Base-by-base conservation (phyloP, 2,888 invertebrate species). In the Macrophya alboannulata region DNA sequence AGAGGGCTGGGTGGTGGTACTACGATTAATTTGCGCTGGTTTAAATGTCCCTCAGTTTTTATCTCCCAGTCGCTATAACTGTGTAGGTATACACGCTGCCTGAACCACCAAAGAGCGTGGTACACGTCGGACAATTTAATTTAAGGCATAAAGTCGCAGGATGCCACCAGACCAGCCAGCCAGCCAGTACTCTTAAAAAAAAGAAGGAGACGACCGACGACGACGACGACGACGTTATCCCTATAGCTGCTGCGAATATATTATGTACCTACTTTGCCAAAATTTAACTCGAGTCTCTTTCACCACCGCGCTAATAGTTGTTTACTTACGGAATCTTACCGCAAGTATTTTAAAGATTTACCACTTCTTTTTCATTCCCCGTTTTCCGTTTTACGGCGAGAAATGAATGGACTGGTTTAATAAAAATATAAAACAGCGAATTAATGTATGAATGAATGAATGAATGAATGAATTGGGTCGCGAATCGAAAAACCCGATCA, bases 61-160 rank as follows among this genome's bases (percentile, higher is more conserved):
- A 37, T 68, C 68, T 37, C 40, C 9, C 31, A 31, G 31, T 62
- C 62, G 62, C 25, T 9, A 31, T n/a, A n/a, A n/a, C 31, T 31
- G 31, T n/a, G 25, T n/a, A n/a, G n/a, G n/a, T 25, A n/a, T 25
- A 62, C 15, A 10, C 74, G 21, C 12, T 45, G 43, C 4, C 21
- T 45, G 74, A 45, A 25, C n/a, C 5, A 43, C 45, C 43, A 21
- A 74, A 45, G 45, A 74, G 45, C 74, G 3, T 21, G 10, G 21
- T 43, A 21, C 45, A 74, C 74, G n/a, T 45, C 45, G 45, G 74
- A 74, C 74, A 45, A 74, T 74, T 74, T 74, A 74, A 74, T 45
- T 21, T 15, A 21, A 74, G 74, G 21, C 25, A 8, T 74, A 9
- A 45, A 12, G 25, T 74, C n/a, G 21, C 15, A n/a, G 45, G 10